A percentile compares a stretch with the other conserved stretches of the same genome.
Evolutionary conservation across 92 coral and sea anemone species (phyloP).

Genomic region (Desmophyllum pertusum): DNA sequence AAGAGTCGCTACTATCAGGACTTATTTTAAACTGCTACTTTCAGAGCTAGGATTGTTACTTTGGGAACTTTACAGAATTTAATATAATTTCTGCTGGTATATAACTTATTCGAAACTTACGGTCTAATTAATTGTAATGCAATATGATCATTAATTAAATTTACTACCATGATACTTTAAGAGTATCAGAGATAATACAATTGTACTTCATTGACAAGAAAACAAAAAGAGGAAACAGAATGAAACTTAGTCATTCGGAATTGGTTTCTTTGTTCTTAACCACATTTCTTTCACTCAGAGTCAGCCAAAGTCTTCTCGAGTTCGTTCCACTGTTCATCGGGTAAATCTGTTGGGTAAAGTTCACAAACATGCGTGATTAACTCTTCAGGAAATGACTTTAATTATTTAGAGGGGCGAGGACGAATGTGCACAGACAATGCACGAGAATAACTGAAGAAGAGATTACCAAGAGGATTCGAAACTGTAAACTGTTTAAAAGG

Average conservation of each 20-base stretch:
- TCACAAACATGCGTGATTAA: not conserved
- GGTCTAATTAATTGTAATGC: not conserved
- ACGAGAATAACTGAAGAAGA: too few species aligned
- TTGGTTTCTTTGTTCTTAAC: not conserved
- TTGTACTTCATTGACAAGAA: not conserved
- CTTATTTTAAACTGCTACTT: too few species aligned
- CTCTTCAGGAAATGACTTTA: not conserved
- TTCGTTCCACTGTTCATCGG: not conserved
- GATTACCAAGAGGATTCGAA: too few species aligned
- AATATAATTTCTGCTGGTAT: not conserved
- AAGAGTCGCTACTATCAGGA: not conserved
- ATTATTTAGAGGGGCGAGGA: too few species aligned
- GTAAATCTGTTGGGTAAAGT: not conserved
- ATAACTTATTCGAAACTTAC: not conserved
- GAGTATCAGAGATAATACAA: not conserved
- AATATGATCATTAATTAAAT: too few species aligned
- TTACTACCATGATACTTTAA: not conserved
- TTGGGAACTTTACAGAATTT: too few species aligned
- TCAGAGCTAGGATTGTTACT: too few species aligned
- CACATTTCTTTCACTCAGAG: not conserved
- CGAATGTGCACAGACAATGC: too few species aligned
- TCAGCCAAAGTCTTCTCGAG: not conserved
- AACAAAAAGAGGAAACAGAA: not conserved
- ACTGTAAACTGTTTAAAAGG: too few species aligned
- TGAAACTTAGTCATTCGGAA: not conserved